Conservation (phyloP, 2,888 invertebrate genomes). For the Drosophila aldrichi region DNA sequence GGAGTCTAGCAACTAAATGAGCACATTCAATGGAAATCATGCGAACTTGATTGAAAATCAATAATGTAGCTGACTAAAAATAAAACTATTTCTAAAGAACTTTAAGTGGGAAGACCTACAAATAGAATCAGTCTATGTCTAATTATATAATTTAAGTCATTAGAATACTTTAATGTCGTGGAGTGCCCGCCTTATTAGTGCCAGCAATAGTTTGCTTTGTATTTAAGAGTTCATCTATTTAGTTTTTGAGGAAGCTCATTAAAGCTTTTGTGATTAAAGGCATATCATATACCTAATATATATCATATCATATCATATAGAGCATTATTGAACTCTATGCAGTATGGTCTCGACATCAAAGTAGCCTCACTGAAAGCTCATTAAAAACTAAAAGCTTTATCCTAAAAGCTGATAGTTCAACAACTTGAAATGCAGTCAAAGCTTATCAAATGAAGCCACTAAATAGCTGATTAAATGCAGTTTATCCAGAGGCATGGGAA, state of each 20-base stretch:
- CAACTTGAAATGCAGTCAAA: not conserved
- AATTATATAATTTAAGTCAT: too few species aligned
- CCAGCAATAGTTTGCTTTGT: too few species aligned
- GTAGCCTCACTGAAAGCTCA: not conserved
- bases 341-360: not conserved
- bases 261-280: too few species aligned
- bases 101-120: not conserved
- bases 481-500: conserved; percentile 24
- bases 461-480: conserved; percentile 22
- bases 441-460: conserved; percentile 7
- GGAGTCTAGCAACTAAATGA: conserved; percentile 11
- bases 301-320: too few species aligned
- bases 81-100: not conserved
- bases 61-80: conserved; percentile 1
- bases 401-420: not conserved
- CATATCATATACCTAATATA: too few species aligned
- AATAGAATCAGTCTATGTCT: too few species aligned
- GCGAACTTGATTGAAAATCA: conserved; percentile 1
- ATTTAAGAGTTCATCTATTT: too few species aligned
- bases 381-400: conserved; percentile 3
- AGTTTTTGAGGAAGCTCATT: too few species aligned
- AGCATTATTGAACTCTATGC: too few species aligned
- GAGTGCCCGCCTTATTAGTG: too few species aligned
- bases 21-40: conserved; percentile 28
- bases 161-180: too few species aligned